These are phyloP conservation scores for Polyommatus iphigenia DNA, from an alignment of 2,888 invertebrate species.

Conservation along the genomic window DNA sequence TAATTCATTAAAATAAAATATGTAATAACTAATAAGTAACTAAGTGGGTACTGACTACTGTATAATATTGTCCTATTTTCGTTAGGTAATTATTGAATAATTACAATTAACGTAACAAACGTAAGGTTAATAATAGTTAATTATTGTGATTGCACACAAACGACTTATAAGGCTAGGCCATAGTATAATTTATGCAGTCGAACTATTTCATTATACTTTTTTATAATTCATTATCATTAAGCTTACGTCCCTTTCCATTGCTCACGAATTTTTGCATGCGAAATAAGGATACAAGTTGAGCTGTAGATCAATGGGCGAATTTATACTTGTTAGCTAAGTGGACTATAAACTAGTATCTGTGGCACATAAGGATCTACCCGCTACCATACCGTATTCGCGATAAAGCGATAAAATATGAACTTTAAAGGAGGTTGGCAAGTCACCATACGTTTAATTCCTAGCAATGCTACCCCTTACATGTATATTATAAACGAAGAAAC, in stretches of 20 bases:
- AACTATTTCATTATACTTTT: neutral
- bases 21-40: neutral
- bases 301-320: no score
- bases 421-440: neutral
- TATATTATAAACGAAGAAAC: neutral
- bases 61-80: neutral
- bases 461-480: neutral
- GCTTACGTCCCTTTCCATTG: no score
- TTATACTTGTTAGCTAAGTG: no score
- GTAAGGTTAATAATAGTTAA: conserved; percentile 18
- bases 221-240: no score
- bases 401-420: neutral
- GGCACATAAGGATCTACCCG: no score
- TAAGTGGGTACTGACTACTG: no score
- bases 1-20: neutral
- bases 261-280: no score
- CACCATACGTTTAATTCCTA: neutral
- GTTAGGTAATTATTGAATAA: conserved; percentile 8
- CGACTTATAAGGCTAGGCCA: neutral
- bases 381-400: neutral
- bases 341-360: no score
- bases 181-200: neutral
- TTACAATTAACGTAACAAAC: conserved; percentile 15
- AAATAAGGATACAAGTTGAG: no score
- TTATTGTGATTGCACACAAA: conserved; percentile 16